A percentile compares a stretch with the other conserved stretches of the same genome.
Evolutionary conservation across 2,113 vertebrate genomes (phyloP).

Genomic region (Apteryx mantelli): DNA sequence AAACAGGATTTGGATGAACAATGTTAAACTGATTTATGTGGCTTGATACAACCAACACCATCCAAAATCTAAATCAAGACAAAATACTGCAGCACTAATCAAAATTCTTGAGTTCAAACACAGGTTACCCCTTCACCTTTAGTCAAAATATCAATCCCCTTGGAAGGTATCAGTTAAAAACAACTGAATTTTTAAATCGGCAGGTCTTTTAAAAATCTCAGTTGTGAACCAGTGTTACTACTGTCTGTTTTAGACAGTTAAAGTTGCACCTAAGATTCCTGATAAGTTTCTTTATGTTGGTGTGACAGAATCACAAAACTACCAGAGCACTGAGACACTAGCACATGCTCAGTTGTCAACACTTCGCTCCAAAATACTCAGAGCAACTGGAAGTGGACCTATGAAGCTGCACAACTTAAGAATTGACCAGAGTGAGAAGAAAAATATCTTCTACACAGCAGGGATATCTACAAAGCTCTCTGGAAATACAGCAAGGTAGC

Average conservation of each 20-base stretch:
- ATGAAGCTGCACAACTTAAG: not conserved
- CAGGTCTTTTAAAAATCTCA: not conserved
- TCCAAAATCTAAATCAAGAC: not conserved
- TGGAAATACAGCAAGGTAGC: not conserved
- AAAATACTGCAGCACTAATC: not conserved
- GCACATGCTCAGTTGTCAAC: too few relatives aligned
- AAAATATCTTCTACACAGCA: not conserved
- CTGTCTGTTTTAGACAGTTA: not conserved
- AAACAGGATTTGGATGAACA: constrained; percentile 20
- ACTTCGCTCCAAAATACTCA: too few relatives aligned
- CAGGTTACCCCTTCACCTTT: not conserved
- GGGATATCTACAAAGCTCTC: not conserved
- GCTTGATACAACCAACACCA: not conserved
- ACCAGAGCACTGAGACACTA: too few relatives aligned
- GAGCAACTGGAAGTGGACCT: too few relatives aligned
- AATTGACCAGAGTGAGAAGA: not conserved
- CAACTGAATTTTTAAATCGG: not conserved
- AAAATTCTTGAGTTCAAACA: accelerated
- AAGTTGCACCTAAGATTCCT: not conserved
- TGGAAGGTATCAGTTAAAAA: not conserved
- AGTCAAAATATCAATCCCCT: not conserved
- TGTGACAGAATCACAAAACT: not conserved
- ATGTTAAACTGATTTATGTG: not conserved
- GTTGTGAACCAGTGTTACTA: not conserved
- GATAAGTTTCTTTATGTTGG: not conserved